phyloP scores from a whole-genome alignment of 2,797 vertebrate genomes.

The Esox masquinongy region DNA sequence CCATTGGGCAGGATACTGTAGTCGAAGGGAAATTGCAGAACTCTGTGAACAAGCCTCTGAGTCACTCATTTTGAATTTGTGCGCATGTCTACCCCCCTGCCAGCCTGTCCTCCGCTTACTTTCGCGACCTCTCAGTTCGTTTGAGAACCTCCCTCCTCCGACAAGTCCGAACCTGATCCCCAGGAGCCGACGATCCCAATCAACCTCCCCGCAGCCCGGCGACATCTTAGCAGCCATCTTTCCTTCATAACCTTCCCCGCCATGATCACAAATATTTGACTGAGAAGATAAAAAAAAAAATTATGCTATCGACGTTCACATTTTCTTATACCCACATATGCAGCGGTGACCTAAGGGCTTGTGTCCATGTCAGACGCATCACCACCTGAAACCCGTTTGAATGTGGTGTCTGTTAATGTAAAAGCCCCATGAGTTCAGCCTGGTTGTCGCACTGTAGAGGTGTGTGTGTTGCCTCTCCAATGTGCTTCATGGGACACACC shows the following conservation, averaged over 20 bases:
- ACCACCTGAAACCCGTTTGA: neutral
- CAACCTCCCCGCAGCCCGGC: conserved; percentile 37
- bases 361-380: neutral
- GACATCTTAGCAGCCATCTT: conserved; percentile 67
- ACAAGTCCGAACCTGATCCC: conserved; percentile 51
- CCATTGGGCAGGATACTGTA: neutral
- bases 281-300: neutral
- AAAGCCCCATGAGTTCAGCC: neutral
- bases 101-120: neutral
- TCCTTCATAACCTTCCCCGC: neutral
- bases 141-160: conserved; percentile 20
- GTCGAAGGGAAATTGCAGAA: neutral
- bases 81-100: neutral
- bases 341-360: conserved; percentile 17
- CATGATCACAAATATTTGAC: neutral
- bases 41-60: neutral
- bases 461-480: neutral
- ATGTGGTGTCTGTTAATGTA: neutral
- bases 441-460: neutral
- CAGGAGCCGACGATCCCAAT: conserved; percentile 63
- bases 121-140: conserved; percentile 1
- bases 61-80: neutral
- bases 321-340: conserved; percentile 41
- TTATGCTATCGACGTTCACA: conserved; percentile 15
- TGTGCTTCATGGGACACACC: neutral